Evolutionary conservation across 1,140 invertebrate genomes (phyloP).

Genomic region (Reticulitermes speratus): DNA sequence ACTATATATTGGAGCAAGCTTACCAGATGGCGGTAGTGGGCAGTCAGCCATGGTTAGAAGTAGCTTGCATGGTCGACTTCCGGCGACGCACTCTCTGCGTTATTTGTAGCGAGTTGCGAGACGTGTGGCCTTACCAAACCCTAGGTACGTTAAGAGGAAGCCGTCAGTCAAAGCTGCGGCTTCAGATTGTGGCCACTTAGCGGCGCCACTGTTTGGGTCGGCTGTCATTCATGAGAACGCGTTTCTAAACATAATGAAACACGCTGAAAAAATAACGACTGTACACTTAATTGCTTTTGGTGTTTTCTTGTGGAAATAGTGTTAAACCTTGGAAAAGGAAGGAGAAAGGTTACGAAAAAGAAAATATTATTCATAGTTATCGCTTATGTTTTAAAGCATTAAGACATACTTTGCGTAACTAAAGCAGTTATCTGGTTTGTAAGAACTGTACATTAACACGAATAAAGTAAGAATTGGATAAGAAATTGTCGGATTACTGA

Average conservation of each 20-base stretch:
- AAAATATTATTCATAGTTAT: too few species aligned
- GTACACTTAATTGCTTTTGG: not conserved
- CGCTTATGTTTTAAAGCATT: too few species aligned
- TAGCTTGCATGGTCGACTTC: not conserved
- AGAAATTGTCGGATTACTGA: too few species aligned
- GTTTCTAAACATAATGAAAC: not conserved
- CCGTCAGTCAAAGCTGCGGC: slow-evolving; percentile 7
- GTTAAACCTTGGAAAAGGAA: not conserved
- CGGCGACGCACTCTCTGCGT: not conserved
- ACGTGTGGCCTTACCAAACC: not conserved
- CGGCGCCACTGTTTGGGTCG: slow-evolving; percentile 4
- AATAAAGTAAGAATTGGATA: too few species aligned
- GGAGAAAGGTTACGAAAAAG: not conserved
- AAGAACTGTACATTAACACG: too few species aligned
- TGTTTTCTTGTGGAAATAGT: not conserved
- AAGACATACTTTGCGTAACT: too few species aligned
- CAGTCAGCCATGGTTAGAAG: slow-evolving; percentile 7
- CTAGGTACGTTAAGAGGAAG: slow-evolving; percentile 8
- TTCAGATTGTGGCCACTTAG: slow-evolving; percentile 18
- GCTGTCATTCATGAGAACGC: not conserved
- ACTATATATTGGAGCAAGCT: slow-evolving; percentile 12
- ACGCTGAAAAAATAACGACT: not conserved
- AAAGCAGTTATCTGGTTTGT: too few species aligned
- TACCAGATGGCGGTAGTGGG: slow-evolving; percentile 16
- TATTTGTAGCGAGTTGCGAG: not conserved